Evolutionary conservation across 2,888 invertebrate species (phyloP).

Genomic region (Callyntrura guangdongensis): DNA sequence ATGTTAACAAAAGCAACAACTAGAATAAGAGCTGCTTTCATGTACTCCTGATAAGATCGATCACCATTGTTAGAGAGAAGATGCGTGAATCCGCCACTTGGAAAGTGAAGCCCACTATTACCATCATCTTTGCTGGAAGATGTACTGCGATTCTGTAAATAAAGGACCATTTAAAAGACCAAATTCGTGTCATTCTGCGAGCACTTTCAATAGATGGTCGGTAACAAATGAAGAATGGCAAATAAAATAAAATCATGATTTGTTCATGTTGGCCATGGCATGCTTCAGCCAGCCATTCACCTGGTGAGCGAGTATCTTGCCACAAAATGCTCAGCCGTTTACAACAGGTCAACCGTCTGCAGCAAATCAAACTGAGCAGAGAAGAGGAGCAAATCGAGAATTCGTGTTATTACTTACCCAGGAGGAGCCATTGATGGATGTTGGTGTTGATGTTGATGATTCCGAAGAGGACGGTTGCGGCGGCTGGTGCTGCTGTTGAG

Average conservation of each 20-base stretch:
- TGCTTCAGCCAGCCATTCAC: no score
- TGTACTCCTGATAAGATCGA: slow-evolving; percentile 63
- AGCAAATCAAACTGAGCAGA: slow-evolving; percentile 52
- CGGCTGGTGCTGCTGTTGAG: slow-evolving; percentile 37
- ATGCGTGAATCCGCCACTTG: neutral
- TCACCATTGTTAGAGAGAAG: slow-evolving; percentile 25
- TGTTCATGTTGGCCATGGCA: no score
- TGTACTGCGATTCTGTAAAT: slow-evolving; percentile 16
- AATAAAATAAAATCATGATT: slow-evolving; percentile 37
- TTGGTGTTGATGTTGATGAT: slow-evolving; percentile 63
- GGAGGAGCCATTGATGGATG: slow-evolving; percentile 72
- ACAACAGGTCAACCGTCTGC: slow-evolving; percentile 6
- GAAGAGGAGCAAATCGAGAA: slow-evolving; percentile 55
- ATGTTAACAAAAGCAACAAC: slow-evolving; percentile 80
- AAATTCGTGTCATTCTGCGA: neutral
- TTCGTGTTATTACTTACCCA: slow-evolving; percentile 72
- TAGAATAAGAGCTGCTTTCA: slow-evolving; percentile 79
- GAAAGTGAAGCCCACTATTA: slow-evolving; percentile 5
- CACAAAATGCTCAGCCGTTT: neutral
- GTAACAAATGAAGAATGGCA: slow-evolving; percentile 45
- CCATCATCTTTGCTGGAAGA: neutral
- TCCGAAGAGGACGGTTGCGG: slow-evolving; percentile 35
- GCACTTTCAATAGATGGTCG: no score
- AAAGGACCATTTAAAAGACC: neutral
- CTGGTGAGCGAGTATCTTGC: neutral